Evolutionary conservation across 2,797 vertebrate species (phyloP), one percentile per base, ranked within the genome.

Genomic region (Oreochromis mossambicus): DNA sequence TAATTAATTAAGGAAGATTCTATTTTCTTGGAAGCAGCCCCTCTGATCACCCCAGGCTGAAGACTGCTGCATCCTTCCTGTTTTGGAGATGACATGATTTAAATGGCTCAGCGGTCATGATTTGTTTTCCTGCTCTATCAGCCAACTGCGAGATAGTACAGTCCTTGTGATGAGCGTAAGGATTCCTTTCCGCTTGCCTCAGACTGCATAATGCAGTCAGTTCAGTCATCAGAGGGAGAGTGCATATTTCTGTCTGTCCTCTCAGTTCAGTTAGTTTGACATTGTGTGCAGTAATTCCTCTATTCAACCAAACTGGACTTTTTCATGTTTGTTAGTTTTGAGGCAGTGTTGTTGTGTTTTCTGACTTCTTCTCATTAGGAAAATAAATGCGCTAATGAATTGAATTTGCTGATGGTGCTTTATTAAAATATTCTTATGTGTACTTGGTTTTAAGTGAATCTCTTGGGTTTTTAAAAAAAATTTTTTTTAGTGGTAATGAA

Each of bases 161-260:
- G 91, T 92, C 95, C 93, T 95, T 95, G 93, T 96, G 90, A 90
- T 89, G 87, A 87, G 86, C 52, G 26, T 81, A 77, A 87, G 88
- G 94, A 96, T 96, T 95, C 94, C 93, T 94, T 94, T 94, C 93
- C 83, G 84, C 93, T 94, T 90, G 91, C 93, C 90, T 95, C 95
- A 94, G 94, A 94, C 92, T 92, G 90, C 91, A 94, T 95, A 94
- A 95, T 92, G 84, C 88, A 83, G 86, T 82, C 86, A 17, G 88
- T 86, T 89, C 89, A 91, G 86, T 89, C 91, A 87, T 86, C 86
- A 56, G 84, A 89, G 83, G 83, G 78, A 89, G 91, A 90, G 8
- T 34, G 76, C 56, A 26, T 82, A 81, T 56, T 91, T 58, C 81
- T 82, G 63, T 85, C 81, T 78, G 48, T 82, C 77, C 81, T 82